These are phyloP conservation scores for Yponomeuta plumbellus DNA, from an alignment of 2,888 invertebrate genomes.

Conservation along the genomic window DNA sequence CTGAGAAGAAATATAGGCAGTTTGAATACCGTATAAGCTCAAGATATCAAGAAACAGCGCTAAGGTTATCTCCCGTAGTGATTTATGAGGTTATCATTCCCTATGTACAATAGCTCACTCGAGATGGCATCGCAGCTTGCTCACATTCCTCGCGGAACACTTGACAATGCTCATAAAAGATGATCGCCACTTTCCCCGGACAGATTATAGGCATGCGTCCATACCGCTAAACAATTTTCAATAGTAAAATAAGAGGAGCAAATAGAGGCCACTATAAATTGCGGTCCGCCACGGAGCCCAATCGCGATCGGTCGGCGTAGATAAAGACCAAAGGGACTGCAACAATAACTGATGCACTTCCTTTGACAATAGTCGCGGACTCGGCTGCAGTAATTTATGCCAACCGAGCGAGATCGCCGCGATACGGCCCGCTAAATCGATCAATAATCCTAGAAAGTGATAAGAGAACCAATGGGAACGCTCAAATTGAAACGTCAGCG, in stretches of 20 bases:
- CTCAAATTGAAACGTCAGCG: slow-evolving; percentile 64
- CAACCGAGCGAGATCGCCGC: slow-evolving; percentile 49
- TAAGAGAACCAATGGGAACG: slow-evolving; percentile 48
- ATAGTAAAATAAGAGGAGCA: slow-evolving; percentile 55
- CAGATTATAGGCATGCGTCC: slow-evolving; percentile 25
- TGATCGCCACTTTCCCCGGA: slow-evolving; percentile 17
- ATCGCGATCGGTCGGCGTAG: slow-evolving; percentile 48
- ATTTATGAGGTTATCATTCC: slow-evolving; percentile 1
- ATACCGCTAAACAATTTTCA: slow-evolving; percentile 52
- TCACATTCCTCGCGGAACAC: slow-evolving; percentile 2
- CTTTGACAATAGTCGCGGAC: slow-evolving; percentile 60
- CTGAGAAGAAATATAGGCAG: neutral
- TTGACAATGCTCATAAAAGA: slow-evolving; percentile 16
- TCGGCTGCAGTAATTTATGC: slow-evolving; percentile 54
- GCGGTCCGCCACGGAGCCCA: slow-evolving; percentile 42
- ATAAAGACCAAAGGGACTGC: slow-evolving; percentile 59
- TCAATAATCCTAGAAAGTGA: slow-evolving; percentile 65
- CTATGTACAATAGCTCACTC: slow-evolving; percentile 10
- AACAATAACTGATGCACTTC: slow-evolving; percentile 73
- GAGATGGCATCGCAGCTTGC: neutral
- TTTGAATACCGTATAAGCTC: neutral
- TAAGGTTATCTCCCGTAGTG: neutral
- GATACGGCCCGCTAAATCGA: slow-evolving; percentile 61
- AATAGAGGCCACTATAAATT: slow-evolving; percentile 60
- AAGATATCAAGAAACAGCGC: neutral